Percentiles rank a stretch among this genome's conserved stretches.
These are phyloP conservation scores for Brotula barbata DNA, from an alignment of 2,797 vertebrate genomes.

Conservation along the genomic window DNA sequence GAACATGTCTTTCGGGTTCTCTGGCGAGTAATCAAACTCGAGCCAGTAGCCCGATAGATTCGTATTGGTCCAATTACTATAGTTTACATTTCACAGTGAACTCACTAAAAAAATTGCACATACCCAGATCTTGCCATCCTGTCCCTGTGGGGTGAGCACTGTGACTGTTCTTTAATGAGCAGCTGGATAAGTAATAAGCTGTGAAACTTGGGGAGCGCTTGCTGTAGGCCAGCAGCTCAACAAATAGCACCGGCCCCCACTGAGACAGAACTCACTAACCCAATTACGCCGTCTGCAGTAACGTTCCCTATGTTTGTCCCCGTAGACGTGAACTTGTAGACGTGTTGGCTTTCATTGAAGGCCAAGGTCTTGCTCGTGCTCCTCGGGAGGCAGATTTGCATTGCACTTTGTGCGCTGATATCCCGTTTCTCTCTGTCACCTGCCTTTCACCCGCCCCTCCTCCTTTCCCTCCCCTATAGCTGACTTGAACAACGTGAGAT, in stretches of 20 bases:
- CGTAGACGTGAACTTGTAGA: conserved; percentile 35
- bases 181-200: conserved; percentile 64
- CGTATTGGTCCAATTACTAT: neutral
- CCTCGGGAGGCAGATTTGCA: conserved; percentile 35
- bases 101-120: too few relatives aligned
- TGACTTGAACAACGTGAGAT: conserved; percentile 96
- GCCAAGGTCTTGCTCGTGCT: conserved; percentile 22
- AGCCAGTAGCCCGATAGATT: neutral
- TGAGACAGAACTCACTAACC: conserved; percentile 58
- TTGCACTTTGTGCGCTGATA: conserved; percentile 41
- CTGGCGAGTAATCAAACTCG: too few relatives aligned
- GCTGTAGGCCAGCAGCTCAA: conserved; percentile 56
- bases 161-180: conserved; percentile 54
- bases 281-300: conserved; percentile 51
- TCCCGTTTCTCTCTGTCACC: conserved; percentile 29
- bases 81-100: too few relatives aligned
- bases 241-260: conserved; percentile 56
- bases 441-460: conserved; percentile 30
- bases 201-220: conserved; percentile 62
- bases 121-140: too few relatives aligned
- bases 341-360: conserved; percentile 25
- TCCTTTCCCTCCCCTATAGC: conserved; percentile 73
- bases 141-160: conserved; percentile 20
- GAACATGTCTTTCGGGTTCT: too few relatives aligned
- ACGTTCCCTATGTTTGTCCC: conserved; percentile 4